phyloP scores from a whole-genome alignment of 2,113 vertebrate species.

The Tragelaphus scriptus region DNA sequence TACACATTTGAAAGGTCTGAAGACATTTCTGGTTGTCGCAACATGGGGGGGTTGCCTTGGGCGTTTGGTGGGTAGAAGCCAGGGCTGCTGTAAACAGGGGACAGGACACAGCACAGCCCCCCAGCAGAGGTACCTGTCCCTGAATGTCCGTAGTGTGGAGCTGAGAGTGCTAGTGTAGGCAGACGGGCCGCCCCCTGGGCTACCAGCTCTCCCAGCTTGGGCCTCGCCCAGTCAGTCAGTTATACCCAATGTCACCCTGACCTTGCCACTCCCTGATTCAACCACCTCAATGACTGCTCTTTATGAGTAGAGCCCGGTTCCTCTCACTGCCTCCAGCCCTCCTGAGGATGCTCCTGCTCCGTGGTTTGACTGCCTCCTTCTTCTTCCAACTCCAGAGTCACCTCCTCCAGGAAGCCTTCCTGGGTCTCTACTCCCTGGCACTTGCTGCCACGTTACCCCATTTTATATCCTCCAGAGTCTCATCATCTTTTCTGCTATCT shows the following conservation, averaged over 20 bases:
- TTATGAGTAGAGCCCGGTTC: neutral
- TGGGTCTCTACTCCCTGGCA: neutral
- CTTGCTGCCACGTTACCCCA: accelerated
- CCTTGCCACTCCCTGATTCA: neutral
- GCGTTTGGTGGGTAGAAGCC: neutral
- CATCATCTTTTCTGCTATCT: neutral
- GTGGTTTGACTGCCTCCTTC: neutral
- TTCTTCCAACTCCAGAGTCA: too few relatives aligned
- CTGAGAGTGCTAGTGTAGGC: neutral
- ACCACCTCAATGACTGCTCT: neutral
- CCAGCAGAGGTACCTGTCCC: neutral
- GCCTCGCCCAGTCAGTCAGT: neutral
- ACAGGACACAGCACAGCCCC: neutral
- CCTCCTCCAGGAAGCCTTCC: neutral
- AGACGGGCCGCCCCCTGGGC: neutral
- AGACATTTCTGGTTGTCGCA: neutral
- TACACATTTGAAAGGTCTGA: neutral
- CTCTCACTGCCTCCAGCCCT: neutral
- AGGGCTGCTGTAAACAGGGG: neutral
- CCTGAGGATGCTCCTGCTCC: too few relatives aligned
- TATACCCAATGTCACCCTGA: neutral
- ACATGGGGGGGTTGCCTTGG: too few relatives aligned
- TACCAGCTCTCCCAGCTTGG: neutral
- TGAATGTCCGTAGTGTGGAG: neutral
- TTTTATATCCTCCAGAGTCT: neutral